These are phyloP conservation scores for Herpetotheres cachinnans DNA, from an alignment of 2,113 vertebrate genomes.

Conservation along the genomic window DNA sequence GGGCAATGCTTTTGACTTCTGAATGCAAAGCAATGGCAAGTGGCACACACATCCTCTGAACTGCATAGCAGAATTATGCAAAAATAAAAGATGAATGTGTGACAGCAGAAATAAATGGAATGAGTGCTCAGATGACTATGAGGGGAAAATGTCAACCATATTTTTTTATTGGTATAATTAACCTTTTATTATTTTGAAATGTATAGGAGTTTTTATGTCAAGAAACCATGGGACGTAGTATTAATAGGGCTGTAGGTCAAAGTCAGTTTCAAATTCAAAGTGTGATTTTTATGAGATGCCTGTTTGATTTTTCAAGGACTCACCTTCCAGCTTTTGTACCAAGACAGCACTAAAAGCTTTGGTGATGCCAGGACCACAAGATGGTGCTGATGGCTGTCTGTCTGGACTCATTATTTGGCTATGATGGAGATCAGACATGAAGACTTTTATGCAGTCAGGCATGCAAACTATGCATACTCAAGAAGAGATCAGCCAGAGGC, in stretches of 20 bases:
- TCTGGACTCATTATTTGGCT: not conserved
- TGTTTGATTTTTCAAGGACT: not conserved
- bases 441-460: not conserved
- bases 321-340: not conserved
- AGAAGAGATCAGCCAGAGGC: slow-evolving; percentile 16
- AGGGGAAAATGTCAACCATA: fast-evolving
- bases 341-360: not conserved
- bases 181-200: not conserved
- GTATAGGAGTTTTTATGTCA: not conserved
- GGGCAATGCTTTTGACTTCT: not conserved
- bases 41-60: not conserved
- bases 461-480: not conserved
- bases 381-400: not conserved
- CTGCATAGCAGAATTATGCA: not conserved
- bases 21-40: not conserved
- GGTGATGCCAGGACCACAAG: slow-evolving; percentile 3
- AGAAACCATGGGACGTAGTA: not conserved
- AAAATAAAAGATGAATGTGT: not conserved
- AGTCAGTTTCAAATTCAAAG: not conserved
- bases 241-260: not conserved
- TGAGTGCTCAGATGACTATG: not conserved
- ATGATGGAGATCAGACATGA: not conserved
- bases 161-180: not conserved
- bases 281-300: not conserved
- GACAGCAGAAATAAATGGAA: not conserved